Base-by-base conservation (phyloP, 37 sponge, comb jelly and placozoan species). In the Oscarella lobularis region DNA sequence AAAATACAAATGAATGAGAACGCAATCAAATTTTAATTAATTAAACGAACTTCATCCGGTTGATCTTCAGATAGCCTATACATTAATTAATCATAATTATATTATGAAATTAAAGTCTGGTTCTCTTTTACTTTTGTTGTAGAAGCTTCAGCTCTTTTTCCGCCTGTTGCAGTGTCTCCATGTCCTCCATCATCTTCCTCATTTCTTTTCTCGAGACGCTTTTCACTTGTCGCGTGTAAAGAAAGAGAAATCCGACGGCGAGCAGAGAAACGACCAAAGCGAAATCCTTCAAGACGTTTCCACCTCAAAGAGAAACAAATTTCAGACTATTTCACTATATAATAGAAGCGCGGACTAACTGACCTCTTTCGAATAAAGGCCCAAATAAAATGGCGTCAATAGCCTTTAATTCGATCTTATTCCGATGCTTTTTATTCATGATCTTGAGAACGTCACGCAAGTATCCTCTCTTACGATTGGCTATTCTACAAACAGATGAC, bases 351-450 rank as follows among this genome's bases (percentile, higher is more conserved):
- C n/a, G n/a, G n/a, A n/a, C n/a, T n/a, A n/a, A n/a, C n/a, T n/a
- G n/a, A n/a, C 20, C 20, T 48, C 60, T 20, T 48, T 27, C 14
- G 20, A 20, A 48, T 27, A 48, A 9, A 60, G 90, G 87, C 2
- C 96, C 96, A 80, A 95, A 95, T 31, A 95, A 77, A 33, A 95
- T 83, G 9, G 84, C 72, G 67, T 95, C 96, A 85, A 90, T 91
- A 33, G 96, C 96, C 65, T 84, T 81, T 20, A 95, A 83, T 35
- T 81, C 78, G 27, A 95, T 71, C 82, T 91, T 95, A 67, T 86
- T 85, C 70, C 86, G 84, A 80, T 95, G 88, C n/a, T 85, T 77
- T 14, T 67, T 55, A 40, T 83, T 78, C n/a, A 73, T 72, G 66
- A 95, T 81, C 20, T 77, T 79, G 35, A 94, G 74, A 33, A 39